phyloP scores from a whole-genome alignment of 2,113 vertebrate genomes.

The Xenopus borealis region DNA sequence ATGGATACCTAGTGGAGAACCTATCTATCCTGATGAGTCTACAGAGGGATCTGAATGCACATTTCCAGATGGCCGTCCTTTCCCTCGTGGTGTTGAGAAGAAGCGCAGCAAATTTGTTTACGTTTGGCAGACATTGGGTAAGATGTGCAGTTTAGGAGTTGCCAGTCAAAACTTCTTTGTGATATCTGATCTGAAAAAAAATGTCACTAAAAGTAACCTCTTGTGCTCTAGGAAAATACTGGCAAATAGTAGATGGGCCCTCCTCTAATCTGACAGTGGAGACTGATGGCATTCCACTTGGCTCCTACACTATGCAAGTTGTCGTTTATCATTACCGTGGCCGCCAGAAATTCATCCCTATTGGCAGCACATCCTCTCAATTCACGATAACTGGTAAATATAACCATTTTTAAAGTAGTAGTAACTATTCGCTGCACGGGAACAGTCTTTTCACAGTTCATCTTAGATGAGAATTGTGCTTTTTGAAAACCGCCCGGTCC shows the following conservation, averaged over 20 bases:
- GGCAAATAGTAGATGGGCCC: slow-evolving; percentile 86
- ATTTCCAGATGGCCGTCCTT: slow-evolving; percentile 79
- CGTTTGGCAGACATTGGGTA: slow-evolving; percentile 90
- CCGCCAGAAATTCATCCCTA: slow-evolving; percentile 77
- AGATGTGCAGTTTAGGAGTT: slow-evolving; percentile 38
- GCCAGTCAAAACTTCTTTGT: too few relatives aligned
- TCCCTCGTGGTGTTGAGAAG: slow-evolving; percentile 54
- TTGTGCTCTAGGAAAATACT: slow-evolving; percentile 73
- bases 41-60: slow-evolving; percentile 52
- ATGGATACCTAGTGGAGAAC: slow-evolving; percentile 66
- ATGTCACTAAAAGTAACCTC: not conserved
- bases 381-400: slow-evolving; percentile 84
- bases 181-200: too few relatives aligned
- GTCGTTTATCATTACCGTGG: slow-evolving; percentile 85
- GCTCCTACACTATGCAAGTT: slow-evolving; percentile 87
- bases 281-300: slow-evolving; percentile 71
- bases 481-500: too few relatives aligned
- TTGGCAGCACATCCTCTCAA: slow-evolving; percentile 71
- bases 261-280: slow-evolving; percentile 74
- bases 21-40: slow-evolving; percentile 71
- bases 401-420: too few relatives aligned
- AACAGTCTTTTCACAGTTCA: not conserved
- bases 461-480: too few relatives aligned
- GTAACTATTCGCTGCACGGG: too few relatives aligned
- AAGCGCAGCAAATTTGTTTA: slow-evolving; percentile 77